Evolutionary conservation across 2,888 invertebrate genomes (phyloP), one percentile per base, ranked within the genome.

Genomic region (Syrphus vitripennis): DNA sequence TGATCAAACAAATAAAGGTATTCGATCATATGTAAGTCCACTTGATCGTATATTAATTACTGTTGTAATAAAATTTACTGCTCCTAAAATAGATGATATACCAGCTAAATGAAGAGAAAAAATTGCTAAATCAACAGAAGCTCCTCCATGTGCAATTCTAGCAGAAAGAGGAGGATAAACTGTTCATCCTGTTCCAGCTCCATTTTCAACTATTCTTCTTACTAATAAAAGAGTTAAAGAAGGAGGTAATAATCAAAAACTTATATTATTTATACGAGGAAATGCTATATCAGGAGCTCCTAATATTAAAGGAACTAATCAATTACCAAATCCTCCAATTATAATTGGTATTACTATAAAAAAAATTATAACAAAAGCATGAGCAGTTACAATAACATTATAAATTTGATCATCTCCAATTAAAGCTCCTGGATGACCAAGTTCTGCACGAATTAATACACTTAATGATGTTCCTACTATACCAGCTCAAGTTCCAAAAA

Each of bases 291-390:
- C 97, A 3, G 96, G 96, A 0, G 95, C 95, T 87, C 95, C 95
- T 90, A 97, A 89, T 93, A 97, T 96, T 92, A 97, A 89, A 6
- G 96, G 96, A 0, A 96, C 93, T 91, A 97, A 90, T 94, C 96
- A 97, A 92, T 97, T 97, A 84, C 97, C 97, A 93, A 97, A 97
- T 90, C 96, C 96, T 72, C 96, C 96, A 93, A 95, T 95, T 94
- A 95, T 94, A 93, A 95, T 94, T 7, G 95, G 95, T 93, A 95
- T 95, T 59, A 95, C 94, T 93, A 95, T 94, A 93, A 96, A 96
- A 93, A 96, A 96, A 95, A 96, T 96, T 95, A 96, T 97, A 91
- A 96, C 93, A 92, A 97, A 95, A 71, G 96, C 96, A 93, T 97
- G 96, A 10, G 95, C 95, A 37, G 96, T 97, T 0, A 97, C 95